phyloP scores from a whole-genome alignment of 2,888 invertebrate genomes.

The Tuberolachnus salignus region DNA sequence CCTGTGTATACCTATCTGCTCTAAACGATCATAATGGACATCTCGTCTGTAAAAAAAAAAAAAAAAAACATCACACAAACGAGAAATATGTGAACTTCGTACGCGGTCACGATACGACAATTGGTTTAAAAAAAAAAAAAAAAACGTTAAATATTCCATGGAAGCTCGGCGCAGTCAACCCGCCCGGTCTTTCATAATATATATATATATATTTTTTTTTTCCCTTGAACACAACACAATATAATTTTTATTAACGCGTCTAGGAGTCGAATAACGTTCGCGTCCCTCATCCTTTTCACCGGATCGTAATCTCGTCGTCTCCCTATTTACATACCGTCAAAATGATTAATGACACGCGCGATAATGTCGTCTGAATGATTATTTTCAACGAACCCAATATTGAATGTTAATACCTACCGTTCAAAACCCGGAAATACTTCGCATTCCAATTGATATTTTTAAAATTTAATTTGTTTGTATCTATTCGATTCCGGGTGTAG shows the following conservation, averaged over 20 bases:
- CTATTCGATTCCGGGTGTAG: no score
- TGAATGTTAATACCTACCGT: constrained; percentile 23
- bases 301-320: constrained; percentile 19
- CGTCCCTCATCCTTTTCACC: constrained; percentile 32
- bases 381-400: constrained; percentile 30
- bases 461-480: no score
- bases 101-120: constrained; percentile 18
- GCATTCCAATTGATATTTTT: neutral
- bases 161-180: neutral
- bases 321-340: constrained; percentile 15
- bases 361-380: constrained; percentile 24
- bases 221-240: neutral
- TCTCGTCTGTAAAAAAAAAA: constrained; percentile 19
- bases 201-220: neutral
- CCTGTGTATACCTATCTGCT: neutral
- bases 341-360: constrained; percentile 29
- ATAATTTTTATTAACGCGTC: constrained; percentile 14
- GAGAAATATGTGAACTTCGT: constrained; percentile 17
- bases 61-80: constrained; percentile 28
- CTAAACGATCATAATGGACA: constrained; percentile 31
- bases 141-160: constrained; percentile 32
- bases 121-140: constrained; percentile 19
- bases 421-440: neutral
- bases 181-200: constrained; percentile 14
- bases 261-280: constrained; percentile 24